Evolutionary conservation across 2,888 invertebrate genomes (phyloP).

Genomic region (Chrysolina oricalcia): DNA sequence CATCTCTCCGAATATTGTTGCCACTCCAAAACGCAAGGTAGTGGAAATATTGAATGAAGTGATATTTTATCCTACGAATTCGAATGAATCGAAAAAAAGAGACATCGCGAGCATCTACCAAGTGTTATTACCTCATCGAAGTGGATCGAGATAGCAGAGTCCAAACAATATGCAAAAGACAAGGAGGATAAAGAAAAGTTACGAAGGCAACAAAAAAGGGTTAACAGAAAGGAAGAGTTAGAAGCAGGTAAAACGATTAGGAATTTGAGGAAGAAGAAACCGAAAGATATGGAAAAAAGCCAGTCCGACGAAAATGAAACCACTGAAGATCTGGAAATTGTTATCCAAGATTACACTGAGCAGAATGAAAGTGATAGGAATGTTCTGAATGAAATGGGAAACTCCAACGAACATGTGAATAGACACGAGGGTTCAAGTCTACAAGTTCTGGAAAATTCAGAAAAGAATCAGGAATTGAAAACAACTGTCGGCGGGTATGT

Average conservation of each 20-base stretch:
- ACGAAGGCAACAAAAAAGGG: slow-evolving; percentile 17
- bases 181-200: slow-evolving; percentile 18
- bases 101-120: slow-evolving; percentile 21
- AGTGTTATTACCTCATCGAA: slow-evolving; percentile 20
- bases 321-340: slow-evolving; percentile 6
- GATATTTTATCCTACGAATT: no score
- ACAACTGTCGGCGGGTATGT: neutral
- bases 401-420: no score
- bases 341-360: slow-evolving; percentile 2
- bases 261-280: slow-evolving; percentile 6
- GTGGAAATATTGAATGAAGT: slow-evolving; percentile 13
- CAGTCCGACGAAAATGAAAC: slow-evolving; percentile 17
- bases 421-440: no score
- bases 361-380: no score
- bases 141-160: slow-evolving; percentile 16
- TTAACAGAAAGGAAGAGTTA: slow-evolving; percentile 10
- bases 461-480: slow-evolving; percentile 7
- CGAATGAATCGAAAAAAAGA: slow-evolving; percentile 6
- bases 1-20: slow-evolving; percentile 15
- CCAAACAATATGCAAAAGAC: no score
- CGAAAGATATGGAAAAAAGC: slow-evolving; percentile 19
- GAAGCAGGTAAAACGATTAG: slow-evolving; percentile 7
- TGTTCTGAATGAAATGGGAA: no score
- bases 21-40: slow-evolving; percentile 19
- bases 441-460: no score